Conservation (phyloP, 2,888 invertebrate genomes). For the Sinohyriopsis cumingii region DNA sequence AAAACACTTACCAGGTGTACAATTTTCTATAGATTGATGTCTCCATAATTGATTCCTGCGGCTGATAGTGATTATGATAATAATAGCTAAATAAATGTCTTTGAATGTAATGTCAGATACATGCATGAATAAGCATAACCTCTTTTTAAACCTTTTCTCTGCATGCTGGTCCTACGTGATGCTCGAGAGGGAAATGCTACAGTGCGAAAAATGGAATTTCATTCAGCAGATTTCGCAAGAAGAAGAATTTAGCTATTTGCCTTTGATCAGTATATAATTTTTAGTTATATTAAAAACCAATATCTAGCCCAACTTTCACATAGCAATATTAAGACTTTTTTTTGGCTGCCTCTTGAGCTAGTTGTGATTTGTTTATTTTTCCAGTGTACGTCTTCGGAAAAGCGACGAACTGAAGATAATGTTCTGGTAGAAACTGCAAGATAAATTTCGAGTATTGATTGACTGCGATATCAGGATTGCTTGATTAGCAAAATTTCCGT, state of each 20-base stretch:
- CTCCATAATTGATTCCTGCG: too few species aligned
- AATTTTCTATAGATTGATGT: too few species aligned
- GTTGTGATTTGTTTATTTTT: slow-evolving; percentile 18
- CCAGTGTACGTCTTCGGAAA: slow-evolving; percentile 22
- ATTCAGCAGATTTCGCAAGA: background rate
- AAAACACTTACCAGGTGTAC: background rate
- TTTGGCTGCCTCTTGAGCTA: slow-evolving; percentile 3
- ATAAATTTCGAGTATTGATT: slow-evolving; percentile 12
- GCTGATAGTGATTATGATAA: too few species aligned
- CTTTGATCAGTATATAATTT: too few species aligned
- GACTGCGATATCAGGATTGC: background rate
- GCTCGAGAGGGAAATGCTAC: too few species aligned
- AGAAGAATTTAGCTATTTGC: too few species aligned
- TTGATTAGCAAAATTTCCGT: slow-evolving; percentile 1
- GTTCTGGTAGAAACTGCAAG: slow-evolving; percentile 1
- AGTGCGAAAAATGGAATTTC: too few species aligned
- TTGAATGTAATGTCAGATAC: background rate
- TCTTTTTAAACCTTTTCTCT: too few species aligned
- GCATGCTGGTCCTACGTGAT: too few species aligned
- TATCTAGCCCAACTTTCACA: too few species aligned
- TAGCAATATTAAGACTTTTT: background rate
- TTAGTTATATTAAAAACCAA: too few species aligned
- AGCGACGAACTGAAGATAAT: slow-evolving; percentile 12
- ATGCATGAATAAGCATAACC: too few species aligned
- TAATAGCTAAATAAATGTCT: slow-evolving; percentile 4